Percentiles rank a stretch among this genome's conserved stretches.
Evolutionary conservation across 2,113 vertebrate genomes (phyloP).

Genomic region (Bos indicus): DNA sequence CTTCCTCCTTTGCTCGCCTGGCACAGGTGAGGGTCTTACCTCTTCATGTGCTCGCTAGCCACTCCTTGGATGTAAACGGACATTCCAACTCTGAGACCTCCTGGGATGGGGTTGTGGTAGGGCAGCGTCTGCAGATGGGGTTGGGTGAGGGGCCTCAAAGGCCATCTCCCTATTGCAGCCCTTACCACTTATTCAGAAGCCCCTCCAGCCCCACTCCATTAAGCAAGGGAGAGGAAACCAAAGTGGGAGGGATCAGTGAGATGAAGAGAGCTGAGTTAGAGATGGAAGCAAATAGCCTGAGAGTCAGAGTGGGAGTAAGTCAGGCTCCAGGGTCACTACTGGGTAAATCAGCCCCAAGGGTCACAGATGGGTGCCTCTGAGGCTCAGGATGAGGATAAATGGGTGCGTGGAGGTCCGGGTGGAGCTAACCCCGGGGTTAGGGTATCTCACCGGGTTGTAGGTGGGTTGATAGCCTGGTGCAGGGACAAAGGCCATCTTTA

Average conservation of each 20-base stretch:
- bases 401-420: no score
- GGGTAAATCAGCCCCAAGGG: not conserved
- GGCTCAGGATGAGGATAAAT: not conserved
- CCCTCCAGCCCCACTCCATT: not conserved
- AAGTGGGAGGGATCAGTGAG: not conserved
- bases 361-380: fast-evolving
- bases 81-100: constrained; percentile 81
- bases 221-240: not conserved
- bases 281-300: not conserved
- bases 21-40: constrained; percentile 65
- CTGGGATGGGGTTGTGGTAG: constrained; percentile 79
- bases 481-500: constrained; percentile 74
- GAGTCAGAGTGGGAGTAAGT: not conserved
- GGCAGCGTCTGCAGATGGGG: constrained; percentile 80
- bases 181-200: not conserved
- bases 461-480: constrained; percentile 86
- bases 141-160: not conserved
- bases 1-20: not conserved
- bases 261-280: not conserved
- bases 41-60: constrained; percentile 76
- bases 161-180: not conserved
- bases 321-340: not conserved
- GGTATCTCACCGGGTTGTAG: constrained; percentile 85
- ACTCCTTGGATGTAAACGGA: constrained; percentile 87
- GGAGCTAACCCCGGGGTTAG: no score